Percentiles rank a stretch among this genome's conserved stretches.
Conservation (phyloP, 1,140 invertebrate genomes). For the Vollenhovia emeryi region DNA sequence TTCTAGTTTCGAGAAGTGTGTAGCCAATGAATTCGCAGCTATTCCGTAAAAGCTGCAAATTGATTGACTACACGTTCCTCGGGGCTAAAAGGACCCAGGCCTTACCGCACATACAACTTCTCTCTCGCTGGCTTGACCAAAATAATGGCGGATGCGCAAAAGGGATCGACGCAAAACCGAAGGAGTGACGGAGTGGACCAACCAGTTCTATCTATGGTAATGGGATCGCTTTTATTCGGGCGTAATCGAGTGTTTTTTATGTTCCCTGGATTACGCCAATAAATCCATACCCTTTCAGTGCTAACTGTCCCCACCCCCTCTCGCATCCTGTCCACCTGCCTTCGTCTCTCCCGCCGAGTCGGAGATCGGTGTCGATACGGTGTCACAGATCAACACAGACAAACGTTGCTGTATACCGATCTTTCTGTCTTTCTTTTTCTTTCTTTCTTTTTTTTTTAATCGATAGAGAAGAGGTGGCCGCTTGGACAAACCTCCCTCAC, state of each 20-base stretch:
- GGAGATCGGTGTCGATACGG: not conserved
- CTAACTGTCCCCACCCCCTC: not conserved
- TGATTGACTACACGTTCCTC: too few species aligned
- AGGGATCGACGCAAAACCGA: too few species aligned
- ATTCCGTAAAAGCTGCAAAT: too few species aligned
- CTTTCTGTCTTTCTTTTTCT: not conserved
- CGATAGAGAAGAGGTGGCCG: not conserved
- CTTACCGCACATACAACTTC: too few species aligned
- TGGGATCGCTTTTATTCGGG: too few species aligned
- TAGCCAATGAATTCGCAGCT: too few species aligned
- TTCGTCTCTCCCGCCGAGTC: not conserved
- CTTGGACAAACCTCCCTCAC: conserved; percentile 66
- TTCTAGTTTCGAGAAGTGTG: too few species aligned
- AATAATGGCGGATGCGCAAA: too few species aligned
- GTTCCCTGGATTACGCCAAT: conserved; percentile 41
- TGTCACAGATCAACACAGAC: conserved; percentile 69
- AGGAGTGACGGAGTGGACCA: too few species aligned
- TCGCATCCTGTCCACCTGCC: not conserved
- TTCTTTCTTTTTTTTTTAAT: not conserved
- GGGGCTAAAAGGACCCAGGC: too few species aligned
- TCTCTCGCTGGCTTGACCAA: too few species aligned
- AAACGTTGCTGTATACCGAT: not conserved
- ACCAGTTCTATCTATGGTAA: too few species aligned
- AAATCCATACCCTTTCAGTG: conserved; percentile 20
- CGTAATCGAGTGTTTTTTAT: not conserved